Percentiles rank a stretch among this genome's conserved stretches.
Evolutionary conservation across 2,797 vertebrate genomes (phyloP).

Genomic region (Momotus momota): DNA sequence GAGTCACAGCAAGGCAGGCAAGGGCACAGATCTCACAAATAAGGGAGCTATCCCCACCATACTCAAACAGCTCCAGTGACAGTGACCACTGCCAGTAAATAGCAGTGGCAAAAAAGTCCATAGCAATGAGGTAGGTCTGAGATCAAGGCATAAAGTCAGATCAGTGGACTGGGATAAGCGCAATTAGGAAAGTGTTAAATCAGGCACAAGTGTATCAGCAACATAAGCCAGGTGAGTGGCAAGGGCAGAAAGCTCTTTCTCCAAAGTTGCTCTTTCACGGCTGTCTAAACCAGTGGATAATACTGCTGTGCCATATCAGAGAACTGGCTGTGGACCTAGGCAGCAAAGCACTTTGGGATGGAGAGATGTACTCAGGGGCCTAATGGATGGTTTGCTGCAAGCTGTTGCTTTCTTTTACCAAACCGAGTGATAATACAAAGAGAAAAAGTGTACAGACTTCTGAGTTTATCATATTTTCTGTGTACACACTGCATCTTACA

Average conservation of each 20-base stretch:
- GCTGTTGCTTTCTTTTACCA: not conserved
- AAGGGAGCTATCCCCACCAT: not conserved
- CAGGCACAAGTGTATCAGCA: not conserved
- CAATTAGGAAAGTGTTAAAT: not conserved
- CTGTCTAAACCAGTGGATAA: not conserved
- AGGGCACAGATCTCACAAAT: not conserved
- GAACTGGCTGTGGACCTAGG: not conserved
- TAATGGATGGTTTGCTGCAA: not conserved
- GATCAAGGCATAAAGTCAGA: not conserved
- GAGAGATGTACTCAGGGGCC: not conserved
- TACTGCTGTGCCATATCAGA: not conserved
- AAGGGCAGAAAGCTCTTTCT: not conserved
- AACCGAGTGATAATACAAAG: not conserved
- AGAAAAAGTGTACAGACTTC: not conserved
- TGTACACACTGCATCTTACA: not conserved
- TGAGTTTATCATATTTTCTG: fast-evolving
- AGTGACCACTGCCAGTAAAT: not conserved
- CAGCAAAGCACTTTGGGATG: not conserved
- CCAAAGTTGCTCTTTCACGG: not conserved
- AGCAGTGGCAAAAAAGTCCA: not conserved
- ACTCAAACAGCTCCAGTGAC: not conserved
- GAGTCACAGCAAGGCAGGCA: not conserved
- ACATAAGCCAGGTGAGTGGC: not conserved
- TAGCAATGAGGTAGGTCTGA: fast-evolving
- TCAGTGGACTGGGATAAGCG: not conserved